A percentile compares a stretch with the other conserved stretches of the same genome.
Evolutionary conservation across 2,113 vertebrate species (phyloP).

Genomic region (Ameiurus melas): DNA sequence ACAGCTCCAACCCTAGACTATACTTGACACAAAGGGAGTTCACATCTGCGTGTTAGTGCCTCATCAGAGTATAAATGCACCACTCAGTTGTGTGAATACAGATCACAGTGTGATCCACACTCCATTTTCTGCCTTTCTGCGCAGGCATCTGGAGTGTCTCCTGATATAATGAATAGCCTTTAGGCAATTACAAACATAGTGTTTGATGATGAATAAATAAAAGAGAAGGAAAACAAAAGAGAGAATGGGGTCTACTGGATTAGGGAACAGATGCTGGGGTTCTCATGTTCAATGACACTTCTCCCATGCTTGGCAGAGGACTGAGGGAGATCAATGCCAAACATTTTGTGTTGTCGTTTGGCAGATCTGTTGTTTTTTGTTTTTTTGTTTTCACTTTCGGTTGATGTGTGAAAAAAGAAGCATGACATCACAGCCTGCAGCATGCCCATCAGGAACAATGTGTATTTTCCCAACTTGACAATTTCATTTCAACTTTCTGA

Average conservation of each 20-base stretch:
- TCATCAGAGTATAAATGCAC: slow-evolving; percentile 69
- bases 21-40: slow-evolving; percentile 63
- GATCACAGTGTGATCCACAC: slow-evolving; percentile 63
- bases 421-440: slow-evolving; percentile 52
- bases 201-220: slow-evolving; percentile 69
- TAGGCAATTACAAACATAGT: slow-evolving; percentile 72
- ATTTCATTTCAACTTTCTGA: background rate
- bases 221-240: slow-evolving; percentile 33
- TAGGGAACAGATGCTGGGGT: slow-evolving; percentile 65
- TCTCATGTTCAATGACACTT: slow-evolving; percentile 53
- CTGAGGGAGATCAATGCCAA: slow-evolving; percentile 56
- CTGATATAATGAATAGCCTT: slow-evolving; percentile 72
- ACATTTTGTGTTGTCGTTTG: slow-evolving; percentile 61
- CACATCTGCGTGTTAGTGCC: slow-evolving; percentile 50
- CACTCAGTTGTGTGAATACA: slow-evolving; percentile 61
- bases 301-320: slow-evolving; percentile 60
- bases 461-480: background rate
- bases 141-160: slow-evolving; percentile 60
- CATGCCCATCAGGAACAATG: slow-evolving; percentile 37
- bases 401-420: slow-evolving; percentile 46
- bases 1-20: slow-evolving; percentile 57
- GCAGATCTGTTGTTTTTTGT: slow-evolving; percentile 49
- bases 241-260: slow-evolving; percentile 56
- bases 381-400: slow-evolving; percentile 43
- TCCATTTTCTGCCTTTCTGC: slow-evolving; percentile 60